Conservation (phyloP, 2,113 vertebrate genomes). For the Pollimyrus isidori region DNA sequence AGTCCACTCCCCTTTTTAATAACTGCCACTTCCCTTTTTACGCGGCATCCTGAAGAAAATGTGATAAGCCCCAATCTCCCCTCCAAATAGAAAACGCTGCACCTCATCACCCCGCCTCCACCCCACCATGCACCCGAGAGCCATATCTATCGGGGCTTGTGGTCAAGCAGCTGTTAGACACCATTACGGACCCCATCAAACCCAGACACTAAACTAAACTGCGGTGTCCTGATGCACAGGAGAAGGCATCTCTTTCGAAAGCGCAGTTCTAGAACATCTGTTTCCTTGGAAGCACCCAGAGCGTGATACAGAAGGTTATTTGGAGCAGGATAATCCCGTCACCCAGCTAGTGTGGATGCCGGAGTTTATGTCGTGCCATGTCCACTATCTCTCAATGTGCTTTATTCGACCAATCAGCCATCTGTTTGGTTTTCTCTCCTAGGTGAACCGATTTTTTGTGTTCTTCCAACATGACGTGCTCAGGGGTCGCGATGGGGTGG, state of each 20-base stretch:
- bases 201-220: background rate
- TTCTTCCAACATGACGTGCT: conserved; percentile 34
- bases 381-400: background rate
- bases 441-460: background rate
- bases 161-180: background rate
- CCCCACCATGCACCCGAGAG: background rate
- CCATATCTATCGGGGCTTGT: background rate
- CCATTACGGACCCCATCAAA: background rate
- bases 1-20: background rate
- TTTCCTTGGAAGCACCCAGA: background rate
- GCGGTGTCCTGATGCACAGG: background rate
- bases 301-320: background rate
- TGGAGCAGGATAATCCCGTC: background rate
- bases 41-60: background rate
- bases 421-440: background rate
- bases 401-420: background rate
- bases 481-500: background rate
- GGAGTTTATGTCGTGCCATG: background rate
- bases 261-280: background rate
- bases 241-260: background rate
- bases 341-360: background rate
- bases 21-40: background rate
- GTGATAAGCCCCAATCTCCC: background rate
- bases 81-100: background rate
- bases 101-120: background rate